A percentile compares a stretch with the other conserved stretches of the same genome.
These are phyloP conservation scores for Synergus japonicus DNA, from an alignment of 2,888 invertebrate species.

Conservation along the genomic window DNA sequence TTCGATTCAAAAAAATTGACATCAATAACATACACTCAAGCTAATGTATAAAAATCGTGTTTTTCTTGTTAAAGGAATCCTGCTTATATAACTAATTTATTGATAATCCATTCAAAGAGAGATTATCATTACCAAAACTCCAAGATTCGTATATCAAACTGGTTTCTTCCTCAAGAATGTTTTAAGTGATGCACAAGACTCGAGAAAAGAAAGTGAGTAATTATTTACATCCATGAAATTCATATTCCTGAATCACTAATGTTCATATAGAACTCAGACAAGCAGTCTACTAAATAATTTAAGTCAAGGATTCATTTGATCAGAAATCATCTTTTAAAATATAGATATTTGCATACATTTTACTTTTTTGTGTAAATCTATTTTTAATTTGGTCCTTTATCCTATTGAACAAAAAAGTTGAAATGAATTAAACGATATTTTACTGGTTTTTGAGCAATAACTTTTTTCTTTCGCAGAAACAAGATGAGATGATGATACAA, in stretches of 20 bases:
- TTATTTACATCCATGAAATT: neutral
- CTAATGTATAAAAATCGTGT: neutral
- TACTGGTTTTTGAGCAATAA: neutral
- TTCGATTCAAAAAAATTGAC: no score
- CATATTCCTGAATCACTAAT: neutral
- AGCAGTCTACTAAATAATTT: neutral
- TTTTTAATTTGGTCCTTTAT: neutral
- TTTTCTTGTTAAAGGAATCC: neutral
- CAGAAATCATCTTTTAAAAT: no score
- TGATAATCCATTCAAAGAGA: neutral
- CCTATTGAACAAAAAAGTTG: neutral
- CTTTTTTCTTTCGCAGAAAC: neutral
- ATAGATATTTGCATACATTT: no score
- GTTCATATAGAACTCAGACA: neutral
- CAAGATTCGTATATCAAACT: neutral
- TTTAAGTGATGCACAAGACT: neutral
- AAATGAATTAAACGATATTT: neutral
- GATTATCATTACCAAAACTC: neutral
- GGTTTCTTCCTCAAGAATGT: neutral
- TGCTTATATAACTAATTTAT: neutral
- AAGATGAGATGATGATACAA: neutral
- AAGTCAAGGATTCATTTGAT: neutral
- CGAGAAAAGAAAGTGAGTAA: slow-evolving; percentile 19
- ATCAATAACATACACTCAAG: no score
- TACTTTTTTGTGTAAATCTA: no score